phyloP scores from a whole-genome alignment of 1,140 invertebrate genomes.

The Magallana angulata region DNA sequence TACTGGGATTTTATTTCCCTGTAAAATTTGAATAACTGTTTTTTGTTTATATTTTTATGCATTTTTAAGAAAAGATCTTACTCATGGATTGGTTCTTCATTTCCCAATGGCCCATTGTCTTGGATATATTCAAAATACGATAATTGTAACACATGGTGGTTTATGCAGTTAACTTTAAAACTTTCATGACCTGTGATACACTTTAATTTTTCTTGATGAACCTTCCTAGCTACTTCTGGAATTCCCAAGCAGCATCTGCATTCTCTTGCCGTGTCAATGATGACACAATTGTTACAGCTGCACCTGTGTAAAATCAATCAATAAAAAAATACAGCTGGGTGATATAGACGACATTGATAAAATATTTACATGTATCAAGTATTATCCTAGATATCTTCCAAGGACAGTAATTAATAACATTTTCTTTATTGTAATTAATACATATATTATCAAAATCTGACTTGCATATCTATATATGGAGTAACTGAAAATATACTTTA shows the following conservation, averaged over 20 bases:
- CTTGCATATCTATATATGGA: no score
- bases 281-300: neutral
- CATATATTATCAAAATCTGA: no score
- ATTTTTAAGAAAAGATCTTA: neutral
- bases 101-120: constrained; percentile 39
- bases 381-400: no score
- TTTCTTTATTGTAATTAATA: no score
- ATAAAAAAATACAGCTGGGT: no score
- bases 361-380: no score
- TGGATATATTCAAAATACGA: constrained; percentile 44
- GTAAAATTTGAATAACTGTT: neutral
- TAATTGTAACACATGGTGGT: constrained; percentile 29
- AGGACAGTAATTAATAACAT: no score
- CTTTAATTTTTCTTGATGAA: neutral
- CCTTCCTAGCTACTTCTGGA: neutral
- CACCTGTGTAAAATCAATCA: constrained; percentile 14
- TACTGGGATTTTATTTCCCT: no score
- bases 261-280: constrained; percentile 1
- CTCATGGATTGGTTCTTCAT: constrained; percentile 53
- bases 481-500: no score
- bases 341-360: no score
- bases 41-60: neutral
- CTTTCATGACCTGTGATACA: constrained; percentile 38
- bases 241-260: constrained; percentile 18
- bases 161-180: constrained; percentile 45